Base-by-base conservation (phyloP, 2,797 vertebrate genomes). In the Echiichthys vipera region DNA sequence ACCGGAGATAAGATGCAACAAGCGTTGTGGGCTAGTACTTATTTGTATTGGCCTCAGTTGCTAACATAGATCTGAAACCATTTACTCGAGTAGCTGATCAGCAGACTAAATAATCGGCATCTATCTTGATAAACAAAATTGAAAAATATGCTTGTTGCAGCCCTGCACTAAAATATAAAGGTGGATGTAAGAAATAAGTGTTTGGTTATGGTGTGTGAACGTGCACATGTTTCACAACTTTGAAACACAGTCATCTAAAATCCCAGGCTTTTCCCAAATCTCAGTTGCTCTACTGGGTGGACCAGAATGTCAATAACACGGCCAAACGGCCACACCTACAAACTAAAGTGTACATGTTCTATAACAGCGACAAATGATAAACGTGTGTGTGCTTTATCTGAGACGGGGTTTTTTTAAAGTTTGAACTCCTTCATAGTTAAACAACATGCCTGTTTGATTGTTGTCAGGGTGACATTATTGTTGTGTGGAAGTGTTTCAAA, bases 321-420 rank as follows among this genome's bases (percentile, higher is more conserved):
- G 55, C 43, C 55, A 66, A 61, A 47, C 18, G 3, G 13, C 72
- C 51, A 53, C 71, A 62, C 77, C 73, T 46, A 61, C 7, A 43
- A 29, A 36, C 51, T 32, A 36, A 34, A 15, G 25, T 14, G 18
- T 17, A 11, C 10, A 9, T 6, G 4, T 15, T 25, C 22, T 43
- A 7, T 7, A 20, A 27, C 29, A 1, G n/a, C 43, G 18, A 59
- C 11, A 30, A 51, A 42, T 53, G 14, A 40, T 2, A 24, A 15
- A 47, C n/a, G 1, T 1, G 37, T 36, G 5, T 10, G 22, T 34
- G 24, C 30, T 68, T 68, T 27, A 57, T 46, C 56, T 5, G 24
- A 56, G 24, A 11, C 3, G 2, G 22, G 2, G 1, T 36, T 24
- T 8, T 11, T 32, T 25, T 7, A 13, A n/a, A 32, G 14, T 29